A percentile compares a stretch with the other conserved stretches of the same genome.
These are phyloP conservation scores for Drosophila athabasca DNA, from an alignment of 1,140 invertebrate species.

Conservation along the genomic window DNA sequence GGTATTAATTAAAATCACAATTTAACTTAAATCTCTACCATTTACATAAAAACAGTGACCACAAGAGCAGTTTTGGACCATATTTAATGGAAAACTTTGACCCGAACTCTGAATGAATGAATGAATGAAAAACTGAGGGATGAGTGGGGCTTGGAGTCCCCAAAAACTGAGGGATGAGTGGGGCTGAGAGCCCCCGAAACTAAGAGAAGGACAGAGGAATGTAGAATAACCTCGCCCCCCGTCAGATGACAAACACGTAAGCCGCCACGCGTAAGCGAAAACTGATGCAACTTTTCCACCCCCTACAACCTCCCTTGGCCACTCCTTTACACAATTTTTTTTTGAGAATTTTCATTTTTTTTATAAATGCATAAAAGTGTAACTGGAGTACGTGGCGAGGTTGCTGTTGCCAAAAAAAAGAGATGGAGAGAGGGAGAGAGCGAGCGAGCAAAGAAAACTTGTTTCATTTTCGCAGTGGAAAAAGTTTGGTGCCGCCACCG, in stretches of 20 bases:
- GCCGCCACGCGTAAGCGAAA: slow-evolving; percentile 61
- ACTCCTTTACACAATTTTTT: slow-evolving; percentile 36
- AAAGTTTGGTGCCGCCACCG: slow-evolving; percentile 59
- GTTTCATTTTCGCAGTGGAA: slow-evolving; percentile 70
- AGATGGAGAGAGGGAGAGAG: slow-evolving; percentile 15
- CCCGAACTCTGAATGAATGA: slow-evolving; percentile 11
- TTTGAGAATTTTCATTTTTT: slow-evolving; percentile 60
- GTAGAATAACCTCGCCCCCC: slow-evolving; percentile 16
- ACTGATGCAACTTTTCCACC: slow-evolving; percentile 60
- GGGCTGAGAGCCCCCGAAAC: no score
- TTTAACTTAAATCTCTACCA: slow-evolving; percentile 7
- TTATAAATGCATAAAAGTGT: slow-evolving; percentile 72
- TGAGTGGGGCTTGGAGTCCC: no score
- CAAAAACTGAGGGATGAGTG: no score
- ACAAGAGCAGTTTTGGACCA: slow-evolving; percentile 2
- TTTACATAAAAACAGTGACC: slow-evolving; percentile 29
- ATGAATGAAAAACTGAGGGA: no score
- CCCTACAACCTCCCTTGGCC: not conserved
- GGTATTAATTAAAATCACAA: not conserved
- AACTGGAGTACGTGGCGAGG: slow-evolving; percentile 4
- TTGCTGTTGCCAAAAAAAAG: slow-evolving; percentile 23
- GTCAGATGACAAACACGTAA: slow-evolving; percentile 53
- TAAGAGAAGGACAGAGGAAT: not conserved
- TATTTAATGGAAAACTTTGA: slow-evolving; percentile 28
- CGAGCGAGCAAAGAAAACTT: slow-evolving; percentile 53